Conservation (phyloP, 1,140 invertebrate genomes). For the Panagrolaimus sp. region DNA sequence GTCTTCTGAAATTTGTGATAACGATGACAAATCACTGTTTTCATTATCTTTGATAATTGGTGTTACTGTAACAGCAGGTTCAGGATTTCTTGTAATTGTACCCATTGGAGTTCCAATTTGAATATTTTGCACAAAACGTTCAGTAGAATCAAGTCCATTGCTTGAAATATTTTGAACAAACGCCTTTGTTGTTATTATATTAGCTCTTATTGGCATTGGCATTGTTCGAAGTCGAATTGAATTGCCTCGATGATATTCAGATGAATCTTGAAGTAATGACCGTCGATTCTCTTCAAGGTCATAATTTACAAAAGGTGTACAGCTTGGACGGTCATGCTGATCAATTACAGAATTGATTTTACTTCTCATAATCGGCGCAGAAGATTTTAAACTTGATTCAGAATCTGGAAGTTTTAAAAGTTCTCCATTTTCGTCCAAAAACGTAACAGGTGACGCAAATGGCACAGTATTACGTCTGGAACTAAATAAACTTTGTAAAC, state of each 20-base stretch:
- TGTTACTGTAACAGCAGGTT: too few relatives aligned
- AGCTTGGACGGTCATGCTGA: too few relatives aligned
- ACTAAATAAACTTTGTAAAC: conserved; percentile 3
- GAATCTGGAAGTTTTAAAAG: too few relatives aligned
- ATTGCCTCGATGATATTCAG: conserved; percentile 9
- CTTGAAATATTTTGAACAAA: neutral
- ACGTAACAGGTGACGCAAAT: neutral
- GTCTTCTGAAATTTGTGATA: neutral
- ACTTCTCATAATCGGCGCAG: too few relatives aligned
- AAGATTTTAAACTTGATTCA: too few relatives aligned
- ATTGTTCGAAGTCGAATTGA: conserved; percentile 1
- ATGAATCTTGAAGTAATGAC: neutral
- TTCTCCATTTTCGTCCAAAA: neutral
- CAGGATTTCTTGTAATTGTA: too few relatives aligned
- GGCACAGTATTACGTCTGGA: conserved; percentile 6
- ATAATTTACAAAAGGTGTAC: too few relatives aligned
- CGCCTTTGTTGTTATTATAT: neutral
- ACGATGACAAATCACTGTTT: too few relatives aligned
- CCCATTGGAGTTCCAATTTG: too few relatives aligned
- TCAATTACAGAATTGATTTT: too few relatives aligned
- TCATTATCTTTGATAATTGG: too few relatives aligned
- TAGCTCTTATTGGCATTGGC: neutral
- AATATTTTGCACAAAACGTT: too few relatives aligned
- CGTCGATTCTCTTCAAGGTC: neutral
- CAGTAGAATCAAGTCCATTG: neutral